Evolutionary conservation across 2,888 invertebrate genomes (phyloP).

Genomic region (Acheta domesticus): DNA sequence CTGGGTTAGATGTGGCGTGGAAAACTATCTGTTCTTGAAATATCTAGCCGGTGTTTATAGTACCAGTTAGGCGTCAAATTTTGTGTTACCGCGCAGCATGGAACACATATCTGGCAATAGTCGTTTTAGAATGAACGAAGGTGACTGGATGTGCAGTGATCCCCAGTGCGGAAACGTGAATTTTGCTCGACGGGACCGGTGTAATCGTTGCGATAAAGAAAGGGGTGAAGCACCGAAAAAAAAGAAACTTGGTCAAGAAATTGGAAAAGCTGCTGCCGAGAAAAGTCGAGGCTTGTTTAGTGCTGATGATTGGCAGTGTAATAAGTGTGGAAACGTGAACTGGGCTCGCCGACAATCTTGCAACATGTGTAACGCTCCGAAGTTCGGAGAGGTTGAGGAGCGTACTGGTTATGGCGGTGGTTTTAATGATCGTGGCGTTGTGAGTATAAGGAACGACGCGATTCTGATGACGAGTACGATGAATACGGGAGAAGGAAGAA

Average conservation of each 20-base stretch:
- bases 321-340: constrained; percentile 99
- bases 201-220: constrained; percentile 85
- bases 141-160: constrained; percentile 65
- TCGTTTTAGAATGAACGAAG: constrained; percentile 41
- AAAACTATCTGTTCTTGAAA: background rate
- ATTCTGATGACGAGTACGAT: constrained; percentile 92
- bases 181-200: constrained; percentile 84
- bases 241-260: constrained; percentile 81
- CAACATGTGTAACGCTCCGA: constrained; percentile 98
- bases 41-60: background rate
- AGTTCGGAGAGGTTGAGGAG: constrained; percentile 79
- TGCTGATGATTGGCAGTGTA: constrained; percentile 99
- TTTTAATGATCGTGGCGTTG: constrained; percentile 92
- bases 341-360: constrained; percentile 95
- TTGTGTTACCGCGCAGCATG: constrained; percentile 21
- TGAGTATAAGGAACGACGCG: constrained; percentile 89
- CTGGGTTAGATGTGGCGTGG: background rate
- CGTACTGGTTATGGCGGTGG: constrained; percentile 81
- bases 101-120: constrained; percentile 28
- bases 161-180: constrained; percentile 87
- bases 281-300: constrained; percentile 94
- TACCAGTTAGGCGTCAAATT: background rate
- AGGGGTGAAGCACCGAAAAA: background rate
- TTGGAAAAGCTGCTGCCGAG: constrained; percentile 97
- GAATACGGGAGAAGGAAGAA: constrained; percentile 60